Conservation (phyloP, 2,797 vertebrate genomes). For the Tiaroga cobitis region DNA sequence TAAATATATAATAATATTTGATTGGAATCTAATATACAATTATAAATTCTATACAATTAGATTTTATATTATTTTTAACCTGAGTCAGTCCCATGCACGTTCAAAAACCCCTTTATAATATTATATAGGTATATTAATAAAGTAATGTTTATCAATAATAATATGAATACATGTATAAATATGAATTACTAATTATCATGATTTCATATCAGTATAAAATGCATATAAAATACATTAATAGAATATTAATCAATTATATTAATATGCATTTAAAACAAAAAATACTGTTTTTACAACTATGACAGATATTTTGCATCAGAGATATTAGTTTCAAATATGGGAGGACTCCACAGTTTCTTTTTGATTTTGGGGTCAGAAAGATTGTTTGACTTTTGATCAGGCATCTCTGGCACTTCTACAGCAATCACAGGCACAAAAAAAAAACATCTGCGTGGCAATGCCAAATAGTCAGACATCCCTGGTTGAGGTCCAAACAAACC, state of each 20-base stretch:
- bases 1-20: neutral
- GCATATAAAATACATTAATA: neutral
- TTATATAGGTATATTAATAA: neutral
- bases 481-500: slow-evolving; percentile 46
- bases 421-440: slow-evolving; percentile 44
- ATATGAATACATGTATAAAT: neutral
- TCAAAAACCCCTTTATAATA: neutral
- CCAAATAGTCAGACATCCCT: slow-evolving; percentile 49
- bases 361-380: slow-evolving; percentile 38
- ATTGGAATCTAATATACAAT: neutral
- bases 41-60: no score
- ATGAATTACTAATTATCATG: neutral
- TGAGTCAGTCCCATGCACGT: neutral
- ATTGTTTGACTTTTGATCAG: slow-evolving; percentile 48
- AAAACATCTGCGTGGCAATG: slow-evolving; percentile 51
- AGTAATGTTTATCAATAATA: neutral
- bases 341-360: slow-evolving; percentile 23
- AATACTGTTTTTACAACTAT: neutral
- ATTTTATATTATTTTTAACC: neutral
- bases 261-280: neutral
- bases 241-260: neutral
- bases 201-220: no score
- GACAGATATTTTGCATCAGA: slow-evolving; percentile 43
- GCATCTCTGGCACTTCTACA: slow-evolving; percentile 52
- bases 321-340: slow-evolving; percentile 34